Conservation (phyloP, 2,797 vertebrate genomes). For the Cetoscarus ocellatus region DNA sequence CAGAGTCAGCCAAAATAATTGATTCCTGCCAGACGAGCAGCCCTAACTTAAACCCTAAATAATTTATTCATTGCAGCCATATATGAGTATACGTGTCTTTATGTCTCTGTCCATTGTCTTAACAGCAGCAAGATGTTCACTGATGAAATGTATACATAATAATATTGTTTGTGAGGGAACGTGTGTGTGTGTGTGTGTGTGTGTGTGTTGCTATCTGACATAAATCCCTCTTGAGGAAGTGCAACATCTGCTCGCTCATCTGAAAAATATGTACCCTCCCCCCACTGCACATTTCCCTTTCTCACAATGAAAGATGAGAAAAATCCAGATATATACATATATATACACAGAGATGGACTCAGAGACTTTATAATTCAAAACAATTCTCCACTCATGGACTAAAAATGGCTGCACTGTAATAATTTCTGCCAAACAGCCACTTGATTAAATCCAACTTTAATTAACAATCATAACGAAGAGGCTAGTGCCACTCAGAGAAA, state of each 20-base stretch:
- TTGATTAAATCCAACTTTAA: slow-evolving; percentile 79
- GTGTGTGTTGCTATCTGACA: slow-evolving; percentile 60
- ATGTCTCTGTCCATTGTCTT: slow-evolving; percentile 24
- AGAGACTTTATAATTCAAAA: slow-evolving; percentile 18
- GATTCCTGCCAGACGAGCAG: background rate
- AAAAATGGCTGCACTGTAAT: slow-evolving; percentile 23
- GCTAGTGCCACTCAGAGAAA: slow-evolving; percentile 74
- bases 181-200: slow-evolving; percentile 32
- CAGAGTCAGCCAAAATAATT: background rate
- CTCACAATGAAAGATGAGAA: slow-evolving; percentile 49
- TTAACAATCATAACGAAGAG: slow-evolving; percentile 74
- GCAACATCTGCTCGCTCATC: slow-evolving; percentile 75
- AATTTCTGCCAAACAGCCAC: slow-evolving; percentile 58
- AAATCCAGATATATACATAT: background rate
- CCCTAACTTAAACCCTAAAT: background rate
- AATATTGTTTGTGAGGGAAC: slow-evolving; percentile 32
- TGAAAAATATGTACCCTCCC: slow-evolving; percentile 51
- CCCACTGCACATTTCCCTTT: slow-evolving; percentile 46
- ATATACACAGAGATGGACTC: slow-evolving; percentile 26
- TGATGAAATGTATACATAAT: slow-evolving; percentile 61
- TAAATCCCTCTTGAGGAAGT: slow-evolving; percentile 75
- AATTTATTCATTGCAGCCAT: background rate
- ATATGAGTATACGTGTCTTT: background rate
- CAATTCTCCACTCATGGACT: slow-evolving; percentile 20
- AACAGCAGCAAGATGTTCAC: slow-evolving; percentile 29